Percentiles rank a stretch among this genome's conserved stretches.
phyloP scores from a whole-genome alignment of 2,888 invertebrate species.

The Chesias legatella region DNA sequence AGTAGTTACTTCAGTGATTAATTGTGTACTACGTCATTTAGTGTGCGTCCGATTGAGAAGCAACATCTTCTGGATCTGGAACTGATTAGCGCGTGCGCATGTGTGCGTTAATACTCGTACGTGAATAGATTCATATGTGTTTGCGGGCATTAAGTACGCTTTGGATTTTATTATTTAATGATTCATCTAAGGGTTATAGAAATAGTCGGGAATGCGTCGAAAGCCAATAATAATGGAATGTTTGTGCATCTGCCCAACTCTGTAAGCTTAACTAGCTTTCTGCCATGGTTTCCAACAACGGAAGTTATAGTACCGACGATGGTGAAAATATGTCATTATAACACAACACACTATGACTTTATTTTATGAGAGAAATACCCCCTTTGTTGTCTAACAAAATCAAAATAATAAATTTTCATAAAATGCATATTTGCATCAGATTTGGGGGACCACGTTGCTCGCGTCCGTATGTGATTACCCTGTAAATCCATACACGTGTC shows the following conservation, averaged over 20 bases:
- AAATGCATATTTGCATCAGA: too few relatives aligned
- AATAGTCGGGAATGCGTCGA: slow-evolving; percentile 77
- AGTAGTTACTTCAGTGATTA: too few relatives aligned
- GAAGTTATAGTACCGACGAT: too few relatives aligned
- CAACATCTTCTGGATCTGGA: slow-evolving; percentile 66
- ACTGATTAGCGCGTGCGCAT: slow-evolving; percentile 69
- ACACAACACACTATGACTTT: too few relatives aligned
- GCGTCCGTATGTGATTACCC: too few relatives aligned
- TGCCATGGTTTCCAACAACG: too few relatives aligned
- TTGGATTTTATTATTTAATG: slow-evolving; percentile 80
- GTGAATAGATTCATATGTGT: slow-evolving; percentile 67
- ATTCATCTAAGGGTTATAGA: slow-evolving; percentile 80
- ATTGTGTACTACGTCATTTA: slow-evolving; percentile 1
- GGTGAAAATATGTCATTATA: too few relatives aligned
- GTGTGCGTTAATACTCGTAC: slow-evolving; percentile 66
- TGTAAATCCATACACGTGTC: too few relatives aligned
- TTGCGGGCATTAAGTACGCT: slow-evolving; percentile 77
- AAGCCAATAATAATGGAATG: slow-evolving; percentile 79
- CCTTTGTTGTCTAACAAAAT: too few relatives aligned
- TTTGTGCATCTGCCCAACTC: slow-evolving; percentile 75
- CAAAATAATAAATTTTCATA: too few relatives aligned
- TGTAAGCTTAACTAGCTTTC: slow-evolving; percentile 15
- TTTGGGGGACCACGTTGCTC: too few relatives aligned
- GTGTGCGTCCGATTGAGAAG: slow-evolving; percentile 60
- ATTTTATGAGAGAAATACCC: too few relatives aligned